phyloP scores from a whole-genome alignment of 2,888 invertebrate genomes.

The Chloroclysta siterata region DNA sequence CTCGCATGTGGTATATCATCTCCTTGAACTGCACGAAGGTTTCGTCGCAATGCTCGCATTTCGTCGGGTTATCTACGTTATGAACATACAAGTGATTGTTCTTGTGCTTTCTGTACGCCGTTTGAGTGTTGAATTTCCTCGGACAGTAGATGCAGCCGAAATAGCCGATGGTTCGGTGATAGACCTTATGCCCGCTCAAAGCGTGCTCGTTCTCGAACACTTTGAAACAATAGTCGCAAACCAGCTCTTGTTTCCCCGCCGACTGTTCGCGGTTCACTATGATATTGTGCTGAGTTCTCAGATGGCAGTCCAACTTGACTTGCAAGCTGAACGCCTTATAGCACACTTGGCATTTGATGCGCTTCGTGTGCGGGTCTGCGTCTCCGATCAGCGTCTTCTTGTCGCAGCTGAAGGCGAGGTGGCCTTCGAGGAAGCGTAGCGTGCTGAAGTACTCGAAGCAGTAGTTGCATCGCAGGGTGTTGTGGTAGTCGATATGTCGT shows the following conservation, averaged over 20 bases:
- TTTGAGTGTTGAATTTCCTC: constrained; percentile 79
- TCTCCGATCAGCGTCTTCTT: constrained; percentile 76
- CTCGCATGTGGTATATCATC: constrained; percentile 80
- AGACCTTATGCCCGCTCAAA: constrained; percentile 70
- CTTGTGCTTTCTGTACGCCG: constrained; percentile 80
- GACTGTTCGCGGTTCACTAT: constrained; percentile 58
- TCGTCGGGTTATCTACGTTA: constrained; percentile 75
- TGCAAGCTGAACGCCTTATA: constrained; percentile 81
- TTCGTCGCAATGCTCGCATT: constrained; percentile 82
- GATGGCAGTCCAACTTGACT: constrained; percentile 79
- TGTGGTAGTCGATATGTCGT: constrained; percentile 80
- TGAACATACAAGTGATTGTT: constrained; percentile 73
- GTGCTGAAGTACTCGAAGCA: constrained; percentile 78
- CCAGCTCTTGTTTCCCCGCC: constrained; percentile 62
- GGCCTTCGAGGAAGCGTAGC: constrained; percentile 75
- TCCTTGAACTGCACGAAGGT: constrained; percentile 82
- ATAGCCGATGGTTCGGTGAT: constrained; percentile 74
- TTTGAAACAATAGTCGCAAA: constrained; percentile 80
- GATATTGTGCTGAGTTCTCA: constrained; percentile 71
- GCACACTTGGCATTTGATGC: constrained; percentile 75
- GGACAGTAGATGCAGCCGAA: constrained; percentile 81
- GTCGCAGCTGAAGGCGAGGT: constrained; percentile 74
- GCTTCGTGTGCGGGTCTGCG: constrained; percentile 71
- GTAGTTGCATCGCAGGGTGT: constrained; percentile 78
- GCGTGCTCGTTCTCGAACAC: constrained; percentile 77